Base-by-base conservation (phyloP, 2,888 invertebrate species). In the Mesoligia furuncula region DNA sequence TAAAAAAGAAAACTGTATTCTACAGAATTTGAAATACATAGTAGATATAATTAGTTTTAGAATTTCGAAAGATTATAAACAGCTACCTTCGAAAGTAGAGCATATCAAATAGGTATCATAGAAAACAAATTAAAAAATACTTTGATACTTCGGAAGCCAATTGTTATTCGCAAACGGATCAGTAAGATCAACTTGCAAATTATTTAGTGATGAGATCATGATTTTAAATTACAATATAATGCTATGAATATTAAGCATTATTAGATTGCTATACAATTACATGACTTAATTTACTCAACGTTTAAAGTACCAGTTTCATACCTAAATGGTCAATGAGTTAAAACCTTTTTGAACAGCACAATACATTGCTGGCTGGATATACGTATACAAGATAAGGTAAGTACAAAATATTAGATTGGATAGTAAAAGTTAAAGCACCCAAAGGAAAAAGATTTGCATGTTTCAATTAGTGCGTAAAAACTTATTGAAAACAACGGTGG, bases 111-210 rank as follows among this genome's bases (percentile, higher is more conserved):
- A 51, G 24, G 27, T 31, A 48, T 9, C 6, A 64, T 2, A 76
- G 45, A 31, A 45, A 42, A 73, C 17, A 75, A 24, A 51, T 17
- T 31, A 27, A 42, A 45, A 51, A 54, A 1, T 20, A 31, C 17
- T 59, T 45, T 57, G 11, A 73, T 59, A 36, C 62, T 61, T 57
- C 15, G 42, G 7, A 77, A 61, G 31, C 27, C 71, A 79, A 79
- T 73, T 77, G 78, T 87, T 80, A 84, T 71, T 86, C 75, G 74
- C 73, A 77, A 75, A 80, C 57, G 24, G 13, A 70, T 76, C 59
- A 57, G 20, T 67, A 78, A 67, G 70, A 79, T 79, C 73, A 78
- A 84, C 89, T 88, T 89, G 90, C 90, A 89, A 88, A 83, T 82
- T 86, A 86, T 81, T 83, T 85, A 85, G 89, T 79, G 69, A 75